Conservation (phyloP, 1,140 invertebrate species). For the Schlechtendalia chinensis region DNA sequence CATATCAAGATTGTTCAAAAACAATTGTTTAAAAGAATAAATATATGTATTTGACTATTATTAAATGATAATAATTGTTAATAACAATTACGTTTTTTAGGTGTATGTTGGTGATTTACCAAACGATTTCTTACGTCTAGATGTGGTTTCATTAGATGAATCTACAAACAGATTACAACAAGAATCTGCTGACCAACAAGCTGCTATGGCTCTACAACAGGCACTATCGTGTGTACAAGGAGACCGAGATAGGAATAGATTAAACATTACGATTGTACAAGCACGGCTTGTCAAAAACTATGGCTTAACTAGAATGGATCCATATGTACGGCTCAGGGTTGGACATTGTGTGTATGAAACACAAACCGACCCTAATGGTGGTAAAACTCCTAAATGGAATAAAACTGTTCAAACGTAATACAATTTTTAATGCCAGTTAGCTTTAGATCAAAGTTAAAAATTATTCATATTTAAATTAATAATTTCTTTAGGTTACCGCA, state of each 20-base stretch:
- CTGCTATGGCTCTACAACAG: constrained; percentile 77
- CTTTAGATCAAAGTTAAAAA: neutral
- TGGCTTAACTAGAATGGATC: constrained; percentile 94
- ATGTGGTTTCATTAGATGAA: constrained; percentile 55
- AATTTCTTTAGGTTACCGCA: constrained; percentile 72
- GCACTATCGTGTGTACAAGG: constrained; percentile 61
- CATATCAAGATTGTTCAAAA: too few species aligned
- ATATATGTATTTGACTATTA: too few species aligned
- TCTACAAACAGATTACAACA: constrained; percentile 63
- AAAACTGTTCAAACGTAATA: constrained; percentile 83
- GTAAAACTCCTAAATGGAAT: constrained; percentile 94
- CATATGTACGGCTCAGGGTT: constrained; percentile 86
- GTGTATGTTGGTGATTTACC: constrained; percentile 78
- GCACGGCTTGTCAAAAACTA: constrained; percentile 94
- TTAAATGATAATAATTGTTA: neutral
- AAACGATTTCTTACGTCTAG: constrained; percentile 74
- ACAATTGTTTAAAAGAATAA: too few species aligned
- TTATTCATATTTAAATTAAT: constrained; percentile 45
- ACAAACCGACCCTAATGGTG: constrained; percentile 88
- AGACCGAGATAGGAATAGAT: constrained; percentile 67
- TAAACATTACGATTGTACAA: constrained; percentile 81
- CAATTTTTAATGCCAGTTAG: neutral
- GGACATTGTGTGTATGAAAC: constrained; percentile 94
- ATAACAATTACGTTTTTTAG: constrained; percentile 56
- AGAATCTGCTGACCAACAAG: constrained; percentile 74